A percentile compares a stretch with the other conserved stretches of the same genome.
These are phyloP conservation scores for Drosophila malerkotliana DNA, from an alignment of 1,140 invertebrate species.

Conservation along the genomic window DNA sequence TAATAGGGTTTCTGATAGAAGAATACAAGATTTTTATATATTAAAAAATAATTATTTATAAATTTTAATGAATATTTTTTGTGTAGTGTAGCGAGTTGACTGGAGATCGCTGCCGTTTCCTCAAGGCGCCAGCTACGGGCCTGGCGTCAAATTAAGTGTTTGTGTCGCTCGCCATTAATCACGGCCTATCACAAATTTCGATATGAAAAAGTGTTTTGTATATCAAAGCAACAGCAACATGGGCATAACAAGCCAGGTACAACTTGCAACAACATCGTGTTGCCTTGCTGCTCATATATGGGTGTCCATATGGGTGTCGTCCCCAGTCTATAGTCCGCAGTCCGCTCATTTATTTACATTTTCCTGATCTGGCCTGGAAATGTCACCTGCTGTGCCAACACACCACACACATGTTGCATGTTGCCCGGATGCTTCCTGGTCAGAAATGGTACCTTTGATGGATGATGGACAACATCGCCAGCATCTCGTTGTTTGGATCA, in stretches of 20 bases:
- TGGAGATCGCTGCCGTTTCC: conserved; percentile 47
- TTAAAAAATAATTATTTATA: neutral
- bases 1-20: neutral
- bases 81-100: conserved; percentile 13
- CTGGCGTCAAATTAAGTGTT: conserved; percentile 83
- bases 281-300: conserved; percentile 1
- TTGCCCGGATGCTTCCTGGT: conserved; percentile 43
- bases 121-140: conserved; percentile 75
- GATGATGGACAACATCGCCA: conserved; percentile 69
- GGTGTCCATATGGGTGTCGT: conserved; percentile 37
- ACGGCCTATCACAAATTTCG: conserved; percentile 81
- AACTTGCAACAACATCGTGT: conserved; percentile 65
- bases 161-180: conserved; percentile 83
- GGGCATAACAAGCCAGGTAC: conserved; percentile 51
- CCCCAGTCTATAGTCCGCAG: conserved; percentile 38
- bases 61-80: neutral
- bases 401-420: conserved; percentile 65
- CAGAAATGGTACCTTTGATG: conserved; percentile 59
- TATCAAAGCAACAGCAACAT: conserved; percentile 66
- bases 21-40: neutral
- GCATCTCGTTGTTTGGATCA: conserved; percentile 21
- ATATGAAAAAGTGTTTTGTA: conserved; percentile 82
- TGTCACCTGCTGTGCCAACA: conserved; percentile 83
- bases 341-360: conserved; percentile 58
- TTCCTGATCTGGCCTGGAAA: conserved; percentile 61